Evolutionary conservation across 2,888 invertebrate species (phyloP).

Genomic region (Campopleginae sp.): DNA sequence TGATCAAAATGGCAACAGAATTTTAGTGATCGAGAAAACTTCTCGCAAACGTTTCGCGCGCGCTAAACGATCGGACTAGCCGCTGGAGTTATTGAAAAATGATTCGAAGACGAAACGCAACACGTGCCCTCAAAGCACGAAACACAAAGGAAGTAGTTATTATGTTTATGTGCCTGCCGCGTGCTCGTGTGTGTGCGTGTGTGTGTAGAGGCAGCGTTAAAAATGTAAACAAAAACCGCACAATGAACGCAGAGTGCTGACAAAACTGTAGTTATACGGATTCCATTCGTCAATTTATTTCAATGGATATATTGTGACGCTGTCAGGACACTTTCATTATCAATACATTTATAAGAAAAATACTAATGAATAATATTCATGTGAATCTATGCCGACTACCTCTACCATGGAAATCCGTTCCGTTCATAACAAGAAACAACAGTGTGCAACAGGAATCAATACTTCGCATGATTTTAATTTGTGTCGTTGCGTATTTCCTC

Average conservation of each 20-base stretch:
- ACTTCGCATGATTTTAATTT: too few relatives aligned
- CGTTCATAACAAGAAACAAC: too few relatives aligned
- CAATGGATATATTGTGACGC: background rate
- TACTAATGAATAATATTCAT: background rate
- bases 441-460: too few relatives aligned
- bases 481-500: too few relatives aligned
- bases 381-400: background rate
- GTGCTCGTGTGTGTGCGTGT: background rate
- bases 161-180: too few relatives aligned
- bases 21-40: slow-evolving; percentile 1
- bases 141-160: background rate
- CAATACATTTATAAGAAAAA: background rate
- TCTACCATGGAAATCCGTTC: too few relatives aligned
- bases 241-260: background rate
- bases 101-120: background rate
- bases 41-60: background rate
- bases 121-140: background rate
- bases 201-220: background rate
- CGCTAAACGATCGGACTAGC: background rate
- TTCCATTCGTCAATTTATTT: too few relatives aligned
- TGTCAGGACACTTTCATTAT: background rate
- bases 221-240: slow-evolving; percentile 3
- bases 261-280: too few relatives aligned
- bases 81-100: background rate
- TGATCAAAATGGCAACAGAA: background rate